These are phyloP conservation scores for Stomatorhinus ivindoensis DNA, from an alignment of 2,113 vertebrate species.

Conservation along the genomic window DNA sequence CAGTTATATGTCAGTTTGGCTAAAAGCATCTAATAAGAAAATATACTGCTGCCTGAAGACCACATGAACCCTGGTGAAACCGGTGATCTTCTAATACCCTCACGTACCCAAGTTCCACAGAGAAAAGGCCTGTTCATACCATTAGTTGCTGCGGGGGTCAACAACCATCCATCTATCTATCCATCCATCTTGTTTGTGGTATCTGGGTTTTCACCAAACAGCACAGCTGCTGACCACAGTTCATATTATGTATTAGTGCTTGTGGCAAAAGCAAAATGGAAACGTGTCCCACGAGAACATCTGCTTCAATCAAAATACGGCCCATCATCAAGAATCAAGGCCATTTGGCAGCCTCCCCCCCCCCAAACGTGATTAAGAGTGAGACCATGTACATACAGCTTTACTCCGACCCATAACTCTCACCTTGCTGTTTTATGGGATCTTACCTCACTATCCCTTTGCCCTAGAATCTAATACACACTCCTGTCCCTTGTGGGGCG, in stretches of 20 bases:
- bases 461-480: not conserved
- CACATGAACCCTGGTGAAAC: not conserved
- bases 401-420: not conserved
- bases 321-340: not conserved
- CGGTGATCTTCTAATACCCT: not conserved
- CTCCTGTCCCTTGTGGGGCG: not conserved
- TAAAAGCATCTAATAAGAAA: not conserved
- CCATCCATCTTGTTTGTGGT: not conserved
- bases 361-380: not conserved
- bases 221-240: not conserved
- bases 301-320: not conserved
- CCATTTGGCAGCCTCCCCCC: too few species aligned
- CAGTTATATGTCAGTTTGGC: not conserved
- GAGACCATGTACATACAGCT: not conserved
- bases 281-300: not conserved
- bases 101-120: too few species aligned
- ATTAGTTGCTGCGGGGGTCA: not conserved
- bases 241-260: not conserved
- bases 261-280: not conserved
- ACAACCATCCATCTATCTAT: not conserved
- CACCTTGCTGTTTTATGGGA: not conserved
- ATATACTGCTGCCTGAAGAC: not conserved
- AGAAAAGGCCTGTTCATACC: too few species aligned
- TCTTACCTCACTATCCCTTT: not conserved
- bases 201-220: not conserved